phyloP scores from a whole-genome alignment of 2,113 vertebrate species.

The Triplophysa dalaica region DNA sequence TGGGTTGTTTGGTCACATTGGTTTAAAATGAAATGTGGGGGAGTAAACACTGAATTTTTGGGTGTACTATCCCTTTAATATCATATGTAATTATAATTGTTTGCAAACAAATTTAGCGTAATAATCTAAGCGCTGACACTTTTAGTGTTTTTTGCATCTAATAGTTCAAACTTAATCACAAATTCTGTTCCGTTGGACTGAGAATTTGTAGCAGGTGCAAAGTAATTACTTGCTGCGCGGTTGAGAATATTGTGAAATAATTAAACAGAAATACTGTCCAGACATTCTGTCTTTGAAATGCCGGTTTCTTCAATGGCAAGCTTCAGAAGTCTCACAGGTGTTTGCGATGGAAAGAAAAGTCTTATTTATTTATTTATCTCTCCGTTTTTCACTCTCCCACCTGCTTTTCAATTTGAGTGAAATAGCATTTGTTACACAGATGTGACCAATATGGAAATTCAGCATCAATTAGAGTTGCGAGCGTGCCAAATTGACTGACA shows the following conservation, averaged over 20 bases:
- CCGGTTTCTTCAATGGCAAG: neutral
- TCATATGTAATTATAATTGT: neutral
- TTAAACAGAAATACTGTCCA: neutral
- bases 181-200: neutral
- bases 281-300: neutral
- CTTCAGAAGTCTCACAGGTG: constrained; percentile 33
- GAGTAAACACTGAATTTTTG: too few species aligned
- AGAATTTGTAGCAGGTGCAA: constrained; percentile 9
- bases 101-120: neutral
- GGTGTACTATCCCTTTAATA: neutral
- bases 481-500: constrained; percentile 40
- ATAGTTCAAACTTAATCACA: neutral
- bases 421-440: constrained; percentile 42
- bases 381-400: neutral
- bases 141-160: neutral
- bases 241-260: constrained; percentile 1
- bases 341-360: constrained; percentile 7
- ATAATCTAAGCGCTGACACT: neutral
- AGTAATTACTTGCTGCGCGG: neutral
- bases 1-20: too few species aligned
- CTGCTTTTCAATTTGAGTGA: constrained; percentile 33
- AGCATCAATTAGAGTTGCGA: constrained; percentile 41
- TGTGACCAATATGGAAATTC: constrained; percentile 56
- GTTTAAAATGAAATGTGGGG: too few species aligned
- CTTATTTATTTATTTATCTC: neutral